Base-by-base conservation (phyloP, 1,140 invertebrate species). In the Habropoda laboriosa region DNA sequence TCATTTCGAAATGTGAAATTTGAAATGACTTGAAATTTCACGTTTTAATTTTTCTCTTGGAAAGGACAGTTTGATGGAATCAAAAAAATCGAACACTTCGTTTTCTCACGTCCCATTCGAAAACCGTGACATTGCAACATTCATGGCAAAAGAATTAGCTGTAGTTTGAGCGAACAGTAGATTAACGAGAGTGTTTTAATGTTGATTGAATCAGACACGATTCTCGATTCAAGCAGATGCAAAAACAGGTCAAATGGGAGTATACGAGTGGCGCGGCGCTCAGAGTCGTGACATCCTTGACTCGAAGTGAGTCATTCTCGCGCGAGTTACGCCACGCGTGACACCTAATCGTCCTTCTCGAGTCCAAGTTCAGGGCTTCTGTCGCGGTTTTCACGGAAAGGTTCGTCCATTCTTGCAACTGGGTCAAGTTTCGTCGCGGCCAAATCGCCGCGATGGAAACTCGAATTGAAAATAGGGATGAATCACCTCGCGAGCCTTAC, bases 311-410 rank as follows among this genome's bases (percentile, higher is more conserved):
- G 64, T 86, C 84, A 86, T 21, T 16, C 42, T 75, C 67, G 71
- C 66, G 60, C 71, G 53, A 75, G 70, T 51, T 49, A 57, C 38
- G 79, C 40, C 61, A 60, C 18, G 64, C 57, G 63, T 72, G 71
- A 78, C 55, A 68, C 71, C 80, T 79, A 67, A 64, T 81, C 57
- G 79, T 74, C 63, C 68, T 77, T 80, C 63, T 27, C 35, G 61
- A 81, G 79, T 79, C 60, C 80, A 85, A 86, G 82, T 85, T 85
- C 83, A 86, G 42, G 83, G 80, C 24, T 63, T n/a, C 45, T 1
- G 18, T 21, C 55, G 70, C 32, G 30, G n/a, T 61, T 66, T 70
- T 40, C 38, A 55, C 32, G 66, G 24, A 84, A 66, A 24, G 30
- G 38, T 57, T 40, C 16, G 13, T 24, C 18, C 70, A 1, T 38